Percentiles rank a stretch among this genome's conserved stretches.
These are phyloP conservation scores for Dryobota labecula DNA, from an alignment of 2,888 invertebrate species.

Conservation along the genomic window DNA sequence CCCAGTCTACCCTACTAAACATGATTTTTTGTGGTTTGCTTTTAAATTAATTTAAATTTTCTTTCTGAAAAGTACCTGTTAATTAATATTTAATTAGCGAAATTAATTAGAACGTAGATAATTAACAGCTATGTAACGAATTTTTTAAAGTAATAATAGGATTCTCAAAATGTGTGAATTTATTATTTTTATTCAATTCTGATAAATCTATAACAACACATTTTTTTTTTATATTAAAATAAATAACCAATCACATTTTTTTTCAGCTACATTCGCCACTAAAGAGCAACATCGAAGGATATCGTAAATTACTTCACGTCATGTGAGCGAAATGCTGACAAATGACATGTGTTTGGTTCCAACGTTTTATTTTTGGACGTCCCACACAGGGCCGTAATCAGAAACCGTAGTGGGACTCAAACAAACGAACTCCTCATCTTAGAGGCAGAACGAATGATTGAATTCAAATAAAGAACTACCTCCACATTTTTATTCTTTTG, in stretches of 20 bases:
- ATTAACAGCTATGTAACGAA: background rate
- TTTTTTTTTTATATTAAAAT: background rate
- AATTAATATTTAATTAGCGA: slow-evolving; percentile 2
- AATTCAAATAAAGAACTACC: slow-evolving; percentile 35
- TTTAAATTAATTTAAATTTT: background rate
- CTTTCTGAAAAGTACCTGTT: slow-evolving; percentile 1
- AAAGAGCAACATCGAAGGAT: slow-evolving; percentile 73
- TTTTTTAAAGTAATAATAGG: background rate
- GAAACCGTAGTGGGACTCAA: slow-evolving; percentile 67
- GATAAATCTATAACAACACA: background rate
- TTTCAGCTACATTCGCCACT: slow-evolving; percentile 66
- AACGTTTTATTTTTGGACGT: slow-evolving; percentile 80
- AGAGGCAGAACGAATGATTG: slow-evolving; percentile 41
- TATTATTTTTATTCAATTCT: background rate
- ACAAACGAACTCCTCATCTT: slow-evolving; percentile 43
- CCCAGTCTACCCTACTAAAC: background rate
- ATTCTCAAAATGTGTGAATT: background rate
- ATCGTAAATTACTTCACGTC: slow-evolving; percentile 83
- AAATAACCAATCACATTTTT: background rate
- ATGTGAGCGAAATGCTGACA: slow-evolving; percentile 84
- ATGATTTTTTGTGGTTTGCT: background rate
- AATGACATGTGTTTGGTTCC: slow-evolving; percentile 84
- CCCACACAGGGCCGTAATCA: slow-evolving; percentile 77
- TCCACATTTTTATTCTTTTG: background rate
- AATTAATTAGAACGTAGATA: background rate